Evolutionary conservation across 2,888 invertebrate species (phyloP), one percentile per base, ranked within the genome.

Genomic region (Heterodera filipjevi): DNA sequence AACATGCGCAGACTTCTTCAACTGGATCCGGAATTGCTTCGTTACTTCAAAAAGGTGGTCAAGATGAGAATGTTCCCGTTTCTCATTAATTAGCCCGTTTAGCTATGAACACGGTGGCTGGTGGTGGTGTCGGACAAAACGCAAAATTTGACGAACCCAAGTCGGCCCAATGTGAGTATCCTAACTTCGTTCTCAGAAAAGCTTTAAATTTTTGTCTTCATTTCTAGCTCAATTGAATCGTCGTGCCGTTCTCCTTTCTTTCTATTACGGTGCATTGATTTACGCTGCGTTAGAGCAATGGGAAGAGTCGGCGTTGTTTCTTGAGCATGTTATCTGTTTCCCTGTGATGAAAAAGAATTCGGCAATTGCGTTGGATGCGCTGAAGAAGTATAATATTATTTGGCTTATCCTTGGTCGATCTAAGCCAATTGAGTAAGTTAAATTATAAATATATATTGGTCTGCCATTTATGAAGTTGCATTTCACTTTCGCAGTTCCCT

Each of bases 241-340:
- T 22, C 75, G 75, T 66, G 30, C 78, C n/a, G 68, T 76, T 30
- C 30, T 81, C 8, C 46, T 80, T 19, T 81, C 68, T 76, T 81
- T 81, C 71, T 83, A 81, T 71, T 84, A 84, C 59, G 82, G 82
- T 32, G 82, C 83, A 19, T 27, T 83, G 77, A 83, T 81, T 30
- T 78, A 71, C 44, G 66, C 46, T 8, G 82, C 82, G 32, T 19
- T 81, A 32, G 77, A 81, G 49, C 66, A 70, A 39, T 81, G 66
- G 64, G 73, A 84, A 27, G 83, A 81, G 19, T 79, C 82, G 8
- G 46, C 66, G n/a, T 66, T 77, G n/a, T 74, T 83, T n/a, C 71
- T 81, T 10, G 82, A 81, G 68, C 68, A 73, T 39, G 64, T 46
- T 33, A 74, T 84, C 22, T 82, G 82, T 66, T 46, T 81, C 46